Conservation (phyloP, 1,140 invertebrate species). For the Capitella teleta region DNA sequence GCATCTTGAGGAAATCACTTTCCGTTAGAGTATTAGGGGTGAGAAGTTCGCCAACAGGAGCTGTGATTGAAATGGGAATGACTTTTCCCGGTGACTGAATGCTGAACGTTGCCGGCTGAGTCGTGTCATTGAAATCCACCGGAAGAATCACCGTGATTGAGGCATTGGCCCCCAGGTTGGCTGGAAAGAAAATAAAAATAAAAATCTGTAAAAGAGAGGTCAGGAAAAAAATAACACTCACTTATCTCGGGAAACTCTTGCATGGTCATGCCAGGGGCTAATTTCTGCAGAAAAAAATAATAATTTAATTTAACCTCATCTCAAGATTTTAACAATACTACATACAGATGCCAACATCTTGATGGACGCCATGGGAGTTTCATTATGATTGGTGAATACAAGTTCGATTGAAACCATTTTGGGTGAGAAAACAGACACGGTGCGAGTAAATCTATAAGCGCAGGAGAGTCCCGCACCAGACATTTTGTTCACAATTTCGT, state of each 20-base stretch:
- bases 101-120: slow-evolving; percentile 71
- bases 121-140: slow-evolving; percentile 89
- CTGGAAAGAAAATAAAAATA: slow-evolving; percentile 18
- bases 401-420: slow-evolving; percentile 76
- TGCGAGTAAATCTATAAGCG: slow-evolving; percentile 53
- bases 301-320: background rate
- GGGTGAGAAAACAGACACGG: slow-evolving; percentile 72
- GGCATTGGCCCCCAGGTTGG: slow-evolving; percentile 45
- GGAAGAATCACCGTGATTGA: slow-evolving; percentile 52
- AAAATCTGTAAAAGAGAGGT: slow-evolving; percentile 43
- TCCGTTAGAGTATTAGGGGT: slow-evolving; percentile 67
- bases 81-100: slow-evolving; percentile 52
- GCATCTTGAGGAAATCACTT: slow-evolving; percentile 61
- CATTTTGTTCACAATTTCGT: slow-evolving; percentile 69
- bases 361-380: slow-evolving; percentile 40
- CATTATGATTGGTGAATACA: slow-evolving; percentile 61
- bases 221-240: slow-evolving; percentile 16
- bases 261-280: slow-evolving; percentile 60
- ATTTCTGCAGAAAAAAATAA: slow-evolving; percentile 44
- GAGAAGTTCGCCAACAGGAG: slow-evolving; percentile 79
- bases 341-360: background rate
- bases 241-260: slow-evolving; percentile 69
- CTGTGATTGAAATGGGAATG: slow-evolving; percentile 57
- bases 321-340: background rate
- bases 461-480: slow-evolving; percentile 63